Percentiles rank a stretch among this genome's conserved stretches.
phyloP scores from a whole-genome alignment of 2,888 invertebrate genomes.

The Ypsolopha sequella region DNA sequence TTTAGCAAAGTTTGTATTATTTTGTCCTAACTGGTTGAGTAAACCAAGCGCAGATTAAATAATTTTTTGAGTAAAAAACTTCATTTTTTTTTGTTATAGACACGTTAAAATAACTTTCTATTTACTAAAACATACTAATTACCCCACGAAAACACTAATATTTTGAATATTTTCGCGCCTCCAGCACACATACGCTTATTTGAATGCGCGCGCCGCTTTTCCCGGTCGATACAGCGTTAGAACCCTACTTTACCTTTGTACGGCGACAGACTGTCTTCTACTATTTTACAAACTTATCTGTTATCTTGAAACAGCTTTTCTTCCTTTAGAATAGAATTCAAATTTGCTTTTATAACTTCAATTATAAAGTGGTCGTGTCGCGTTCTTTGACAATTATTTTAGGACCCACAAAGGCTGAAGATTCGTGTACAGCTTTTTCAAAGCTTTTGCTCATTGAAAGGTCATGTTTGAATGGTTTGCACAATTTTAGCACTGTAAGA shows the following conservation, averaged over 20 bases:
- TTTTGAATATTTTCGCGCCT: slow-evolving; percentile 13
- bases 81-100: too few relatives aligned
- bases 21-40: too few relatives aligned
- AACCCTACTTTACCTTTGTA: slow-evolving; percentile 40
- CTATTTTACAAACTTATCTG: slow-evolving; percentile 25
- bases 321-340: too few relatives aligned
- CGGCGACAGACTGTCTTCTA: slow-evolving; percentile 60
- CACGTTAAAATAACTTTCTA: too few relatives aligned
- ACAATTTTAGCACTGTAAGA: background rate
- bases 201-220: slow-evolving; percentile 64
- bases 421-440: background rate
- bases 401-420: background rate
- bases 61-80: too few relatives aligned
- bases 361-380: too few relatives aligned
- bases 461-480: background rate
- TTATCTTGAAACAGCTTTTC: too few relatives aligned
- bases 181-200: slow-evolving; percentile 28
- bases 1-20: too few relatives aligned
- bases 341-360: too few relatives aligned
- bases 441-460: background rate
- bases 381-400: background rate
- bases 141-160: background rate
- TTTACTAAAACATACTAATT: too few relatives aligned
- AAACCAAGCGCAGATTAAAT: too few relatives aligned
- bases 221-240: slow-evolving; percentile 57